phyloP scores from a whole-genome alignment of 2,888 invertebrate species.

The Periphyllus acericola region DNA sequence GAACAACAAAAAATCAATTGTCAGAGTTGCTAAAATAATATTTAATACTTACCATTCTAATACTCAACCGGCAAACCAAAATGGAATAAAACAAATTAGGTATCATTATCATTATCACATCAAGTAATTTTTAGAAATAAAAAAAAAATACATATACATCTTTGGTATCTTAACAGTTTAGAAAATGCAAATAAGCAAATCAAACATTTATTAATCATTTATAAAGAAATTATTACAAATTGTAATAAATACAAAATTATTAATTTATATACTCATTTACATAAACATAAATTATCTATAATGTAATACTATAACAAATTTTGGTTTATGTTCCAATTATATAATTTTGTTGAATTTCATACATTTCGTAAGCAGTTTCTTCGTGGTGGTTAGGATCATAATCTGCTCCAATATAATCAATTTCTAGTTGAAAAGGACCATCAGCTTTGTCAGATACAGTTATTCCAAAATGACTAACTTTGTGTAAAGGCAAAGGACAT shows the following conservation, averaged over 20 bases:
- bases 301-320: not conserved
- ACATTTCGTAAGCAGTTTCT: constrained; percentile 94
- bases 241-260: not conserved
- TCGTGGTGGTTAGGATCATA: constrained; percentile 83
- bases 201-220: too few species aligned
- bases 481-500: constrained; percentile 71
- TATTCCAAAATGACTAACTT: constrained; percentile 82
- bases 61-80: too few species aligned
- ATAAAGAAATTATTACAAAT: too few species aligned
- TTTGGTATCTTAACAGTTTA: too few species aligned
- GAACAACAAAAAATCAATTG: too few species aligned
- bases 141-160: too few species aligned
- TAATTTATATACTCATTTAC: not conserved
- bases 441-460: constrained; percentile 81
- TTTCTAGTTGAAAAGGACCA: constrained; percentile 89
- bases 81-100: too few species aligned
- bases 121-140: too few species aligned
- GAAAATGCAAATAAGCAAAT: too few species aligned
- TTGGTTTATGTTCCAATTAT: constrained; percentile 40
- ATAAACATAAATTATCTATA: not conserved
- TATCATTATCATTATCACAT: too few species aligned
- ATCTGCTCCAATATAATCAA: constrained; percentile 91
- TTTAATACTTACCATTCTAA: too few species aligned
- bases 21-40: too few species aligned
- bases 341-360: constrained; percentile 71